These are phyloP conservation scores for Sitta europaea DNA, from an alignment of 2,113 vertebrate genomes.

Conservation along the genomic window DNA sequence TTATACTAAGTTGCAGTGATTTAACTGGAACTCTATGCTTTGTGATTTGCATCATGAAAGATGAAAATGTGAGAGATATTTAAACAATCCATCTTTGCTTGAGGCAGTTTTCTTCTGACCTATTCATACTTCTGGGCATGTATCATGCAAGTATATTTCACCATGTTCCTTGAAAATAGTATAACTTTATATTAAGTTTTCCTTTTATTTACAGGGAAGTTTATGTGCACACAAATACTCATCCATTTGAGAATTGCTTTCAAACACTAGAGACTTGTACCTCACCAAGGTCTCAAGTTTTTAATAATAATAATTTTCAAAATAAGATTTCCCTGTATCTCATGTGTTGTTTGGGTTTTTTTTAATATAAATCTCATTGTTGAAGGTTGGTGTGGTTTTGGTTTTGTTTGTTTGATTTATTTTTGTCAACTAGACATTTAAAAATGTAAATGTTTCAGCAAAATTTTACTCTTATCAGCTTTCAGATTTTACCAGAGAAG, in stretches of 20 bases:
- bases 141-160: neutral
- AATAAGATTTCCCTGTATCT: fast-evolving
- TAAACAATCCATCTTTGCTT: neutral
- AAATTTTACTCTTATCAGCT: neutral
- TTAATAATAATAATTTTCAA: neutral
- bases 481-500: neutral
- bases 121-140: neutral
- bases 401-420: neutral
- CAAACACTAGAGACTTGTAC: neutral
- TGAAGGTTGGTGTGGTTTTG: neutral
- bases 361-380: neutral
- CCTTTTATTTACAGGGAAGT: neutral
- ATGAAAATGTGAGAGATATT: neutral
- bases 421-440: neutral
- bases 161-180: neutral
- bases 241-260: neutral
- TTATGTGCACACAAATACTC: neutral
- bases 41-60: slow-evolving; percentile 20
- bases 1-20: neutral
- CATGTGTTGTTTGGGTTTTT: neutral
- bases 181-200: neutral
- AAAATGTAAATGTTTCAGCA: neutral
- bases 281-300: neutral
- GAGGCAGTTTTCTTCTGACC: neutral
- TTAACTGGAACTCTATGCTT: neutral